These are phyloP conservation scores for Callorhinus ursinus DNA, from an alignment of 2,113 vertebrate species.

Conservation along the genomic window DNA sequence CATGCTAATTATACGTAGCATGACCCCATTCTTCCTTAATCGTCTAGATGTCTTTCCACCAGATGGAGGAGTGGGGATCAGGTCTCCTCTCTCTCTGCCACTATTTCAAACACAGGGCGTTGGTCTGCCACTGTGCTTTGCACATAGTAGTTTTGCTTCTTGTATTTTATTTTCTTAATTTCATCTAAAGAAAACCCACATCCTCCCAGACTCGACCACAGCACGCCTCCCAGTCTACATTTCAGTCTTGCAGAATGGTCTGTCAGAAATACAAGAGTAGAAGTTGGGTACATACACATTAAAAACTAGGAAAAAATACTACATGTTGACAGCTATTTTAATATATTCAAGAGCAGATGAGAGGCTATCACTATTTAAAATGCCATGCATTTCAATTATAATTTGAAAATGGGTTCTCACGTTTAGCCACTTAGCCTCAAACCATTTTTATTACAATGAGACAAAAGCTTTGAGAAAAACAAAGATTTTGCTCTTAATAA, in stretches of 20 bases:
- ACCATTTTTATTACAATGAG: constrained; percentile 10
- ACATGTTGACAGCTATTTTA: not conserved
- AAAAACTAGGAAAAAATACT: not conserved
- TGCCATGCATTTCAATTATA: not conserved
- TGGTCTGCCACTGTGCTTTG: not conserved
- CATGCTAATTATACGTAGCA: not conserved
- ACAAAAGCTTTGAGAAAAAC: not conserved
- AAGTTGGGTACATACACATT: not conserved
- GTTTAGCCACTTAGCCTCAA: constrained; percentile 8
- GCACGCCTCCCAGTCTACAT: not conserved
- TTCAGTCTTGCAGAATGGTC: not conserved
- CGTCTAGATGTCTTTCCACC: not conserved
- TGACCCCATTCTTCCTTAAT: not conserved
- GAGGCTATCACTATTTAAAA: not conserved
- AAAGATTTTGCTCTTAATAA: constrained; percentile 12
- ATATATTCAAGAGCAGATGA: not conserved
- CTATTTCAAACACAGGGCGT: not conserved
- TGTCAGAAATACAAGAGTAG: not conserved
- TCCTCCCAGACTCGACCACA: not conserved
- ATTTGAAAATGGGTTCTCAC: constrained; percentile 39
- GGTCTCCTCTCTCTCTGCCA: not conserved
- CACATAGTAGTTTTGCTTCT: not conserved
- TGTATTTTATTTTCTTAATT: not conserved
- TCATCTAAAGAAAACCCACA: constrained; percentile 10
- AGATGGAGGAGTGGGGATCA: not conserved